Conservation (phyloP, 2,113 vertebrate species). For the Calyptomena viridis region DNA sequence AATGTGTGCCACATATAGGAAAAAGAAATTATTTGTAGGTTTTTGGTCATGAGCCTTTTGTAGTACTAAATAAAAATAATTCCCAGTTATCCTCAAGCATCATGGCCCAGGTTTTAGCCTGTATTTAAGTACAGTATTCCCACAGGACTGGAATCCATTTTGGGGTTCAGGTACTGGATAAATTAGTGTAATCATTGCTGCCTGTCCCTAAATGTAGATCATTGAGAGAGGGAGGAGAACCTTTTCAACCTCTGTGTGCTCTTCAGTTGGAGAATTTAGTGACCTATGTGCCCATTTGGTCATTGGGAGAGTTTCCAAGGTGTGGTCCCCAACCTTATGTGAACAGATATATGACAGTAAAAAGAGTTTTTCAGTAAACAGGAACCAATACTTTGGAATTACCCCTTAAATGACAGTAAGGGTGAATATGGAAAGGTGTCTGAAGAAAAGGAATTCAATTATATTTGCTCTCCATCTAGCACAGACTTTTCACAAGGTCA, state of each 20-base stretch:
- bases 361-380: not conserved
- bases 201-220: not conserved
- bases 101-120: not conserved
- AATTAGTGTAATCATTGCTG: not conserved
- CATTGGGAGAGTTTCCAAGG: not conserved
- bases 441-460: not conserved
- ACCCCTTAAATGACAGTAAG: not conserved
- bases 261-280: not conserved
- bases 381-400: not conserved
- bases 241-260: not conserved
- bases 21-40: not conserved
- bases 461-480: not conserved
- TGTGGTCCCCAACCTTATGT: not conserved
- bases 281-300: conserved; percentile 54
- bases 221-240: not conserved
- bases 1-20: not conserved
- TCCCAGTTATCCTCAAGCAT: conserved; percentile 11
- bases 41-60: not conserved
- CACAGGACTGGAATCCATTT: not conserved
- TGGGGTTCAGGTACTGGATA: not conserved
- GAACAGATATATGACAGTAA: not conserved
- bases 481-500: not conserved
- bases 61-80: not conserved
- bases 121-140: not conserved
- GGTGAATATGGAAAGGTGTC: not conserved